These are phyloP conservation scores for Agonopterix subpropinquella DNA, from an alignment of 2,888 invertebrate genomes.

Conservation along the genomic window DNA sequence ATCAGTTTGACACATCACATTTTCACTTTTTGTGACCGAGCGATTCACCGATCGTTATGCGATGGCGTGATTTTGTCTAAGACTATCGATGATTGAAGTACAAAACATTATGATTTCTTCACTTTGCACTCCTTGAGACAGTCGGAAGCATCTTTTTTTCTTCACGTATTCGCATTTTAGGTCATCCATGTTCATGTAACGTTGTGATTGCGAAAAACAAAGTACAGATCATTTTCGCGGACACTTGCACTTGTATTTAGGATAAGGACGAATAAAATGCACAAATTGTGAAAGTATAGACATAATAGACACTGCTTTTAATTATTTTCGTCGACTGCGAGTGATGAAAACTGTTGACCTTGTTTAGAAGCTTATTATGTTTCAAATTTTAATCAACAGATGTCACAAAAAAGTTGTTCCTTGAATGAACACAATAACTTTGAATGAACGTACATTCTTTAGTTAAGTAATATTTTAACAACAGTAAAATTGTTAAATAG, in stretches of 20 bases:
- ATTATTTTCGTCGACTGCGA: slow-evolving; percentile 67
- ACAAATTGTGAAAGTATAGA: slow-evolving; percentile 47
- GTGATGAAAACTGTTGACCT: slow-evolving; percentile 76
- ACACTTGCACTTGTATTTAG: slow-evolving; percentile 59
- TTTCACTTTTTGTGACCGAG: slow-evolving; percentile 69
- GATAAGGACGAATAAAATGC: slow-evolving; percentile 42
- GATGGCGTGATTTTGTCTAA: slow-evolving; percentile 50
- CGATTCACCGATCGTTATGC: slow-evolving; percentile 53
- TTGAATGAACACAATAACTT: slow-evolving; percentile 41
- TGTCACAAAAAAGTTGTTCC: slow-evolving; percentile 68
- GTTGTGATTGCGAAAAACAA: slow-evolving; percentile 76
- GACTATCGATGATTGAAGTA: slow-evolving; percentile 50
- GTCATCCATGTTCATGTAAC: slow-evolving; percentile 77
- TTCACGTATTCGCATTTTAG: slow-evolving; percentile 76
- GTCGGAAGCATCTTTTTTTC: slow-evolving; percentile 71
- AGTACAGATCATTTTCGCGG: slow-evolving; percentile 71
- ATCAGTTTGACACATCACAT: slow-evolving; percentile 76
- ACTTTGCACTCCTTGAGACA: slow-evolving; percentile 61
- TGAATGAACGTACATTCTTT: slow-evolving; percentile 14
- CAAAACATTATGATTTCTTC: slow-evolving; percentile 60
- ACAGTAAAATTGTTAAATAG: too few species aligned
- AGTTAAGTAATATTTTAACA: too few species aligned
- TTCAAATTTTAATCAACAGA: slow-evolving; percentile 77
- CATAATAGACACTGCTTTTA: slow-evolving; percentile 59
- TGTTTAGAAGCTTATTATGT: slow-evolving; percentile 75